Evolutionary conservation across 2,113 vertebrate species (phyloP).

Genomic region (Scortum barcoo): DNA sequence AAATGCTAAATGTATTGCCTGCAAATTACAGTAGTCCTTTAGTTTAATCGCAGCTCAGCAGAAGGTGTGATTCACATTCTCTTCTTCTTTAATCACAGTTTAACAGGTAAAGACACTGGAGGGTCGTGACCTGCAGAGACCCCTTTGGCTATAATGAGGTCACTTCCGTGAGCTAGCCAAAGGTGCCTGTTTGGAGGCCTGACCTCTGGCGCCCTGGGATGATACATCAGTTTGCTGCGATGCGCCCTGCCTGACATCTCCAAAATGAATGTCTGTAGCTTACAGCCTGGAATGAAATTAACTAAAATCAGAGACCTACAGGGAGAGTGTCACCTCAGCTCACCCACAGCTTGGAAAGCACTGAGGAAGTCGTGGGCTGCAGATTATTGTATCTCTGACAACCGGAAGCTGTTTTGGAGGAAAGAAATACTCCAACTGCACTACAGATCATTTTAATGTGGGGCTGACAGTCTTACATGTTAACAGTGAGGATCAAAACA

Average conservation of each 20-base stretch:
- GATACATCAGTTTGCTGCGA: slow-evolving; percentile 30
- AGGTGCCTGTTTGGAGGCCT: slow-evolving; percentile 16
- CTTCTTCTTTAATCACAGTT: slow-evolving; percentile 17
- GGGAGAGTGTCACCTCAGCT: slow-evolving; percentile 29
- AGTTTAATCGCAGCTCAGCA: background rate
- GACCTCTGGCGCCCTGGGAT: background rate
- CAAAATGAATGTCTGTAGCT: slow-evolving; percentile 29
- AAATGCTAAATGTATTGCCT: background rate
- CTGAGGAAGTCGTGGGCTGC: background rate
- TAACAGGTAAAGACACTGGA: background rate
- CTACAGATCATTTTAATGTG: background rate
- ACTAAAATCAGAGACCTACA: slow-evolving; percentile 32
- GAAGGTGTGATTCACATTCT: background rate
- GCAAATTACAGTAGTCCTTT: background rate
- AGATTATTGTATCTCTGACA: background rate
- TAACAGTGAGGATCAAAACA: background rate
- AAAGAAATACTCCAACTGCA: background rate
- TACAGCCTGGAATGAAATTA: slow-evolving; percentile 26
- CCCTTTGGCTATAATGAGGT: slow-evolving; percentile 22
- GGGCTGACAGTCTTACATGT: background rate
- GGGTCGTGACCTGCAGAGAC: slow-evolving; percentile 4
- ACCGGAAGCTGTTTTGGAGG: background rate
- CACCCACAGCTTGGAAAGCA: background rate
- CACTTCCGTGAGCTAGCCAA: background rate
- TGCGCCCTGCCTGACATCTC: slow-evolving; percentile 11